Evolutionary conservation across 2,797 vertebrate genomes (phyloP), one percentile per base, ranked within the genome.

Genomic region (Pterois miles): DNA sequence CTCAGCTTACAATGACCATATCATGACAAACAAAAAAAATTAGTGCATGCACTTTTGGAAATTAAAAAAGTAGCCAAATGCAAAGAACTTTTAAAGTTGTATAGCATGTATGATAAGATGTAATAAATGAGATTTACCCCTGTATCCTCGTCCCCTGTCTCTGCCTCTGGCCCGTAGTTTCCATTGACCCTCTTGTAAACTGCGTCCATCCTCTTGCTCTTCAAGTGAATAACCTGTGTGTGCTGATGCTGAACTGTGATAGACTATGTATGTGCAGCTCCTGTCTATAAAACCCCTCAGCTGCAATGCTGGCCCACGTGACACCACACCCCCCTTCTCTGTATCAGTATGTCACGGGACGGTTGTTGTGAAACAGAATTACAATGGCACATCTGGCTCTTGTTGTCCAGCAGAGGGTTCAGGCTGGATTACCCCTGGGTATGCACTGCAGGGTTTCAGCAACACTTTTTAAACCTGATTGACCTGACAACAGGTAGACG

Each of bases 201-300:
- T 20, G 93, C 89, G 82, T 96, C 95, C 95, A 96, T 96, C 84
- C 69, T 94, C 25, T 22, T 1, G 34, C 36, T 58, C 53, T 80
- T 67, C 84, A 71, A 86, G 89, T 86, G 40, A 48, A 29, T 20
- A 10, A n/a, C 38, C 31, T 50, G 63, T 53, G 64, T 56, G 52
- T 33, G 25, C 65, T 67, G 86, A 80, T 67, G 84, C 65, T 60
- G 62, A 43, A 10, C 67, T 13, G 14, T 23, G 33, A 63, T 38
- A 7, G 38, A 67, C 31, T 78, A 60, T 58, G 65, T 75, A 69
- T 4, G 78, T 38, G 72, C 83, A 36, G 57, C 81, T 64, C 67
- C 58, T 57, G 75, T 74, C 59, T 80, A 43, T 81, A 71, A 89
- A 90, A 62, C 6, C 85, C 43, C 54, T 23, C 52, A 18, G 56